phyloP scores from a whole-genome alignment of 2,888 invertebrate genomes.

The Clivina fossor region DNA sequence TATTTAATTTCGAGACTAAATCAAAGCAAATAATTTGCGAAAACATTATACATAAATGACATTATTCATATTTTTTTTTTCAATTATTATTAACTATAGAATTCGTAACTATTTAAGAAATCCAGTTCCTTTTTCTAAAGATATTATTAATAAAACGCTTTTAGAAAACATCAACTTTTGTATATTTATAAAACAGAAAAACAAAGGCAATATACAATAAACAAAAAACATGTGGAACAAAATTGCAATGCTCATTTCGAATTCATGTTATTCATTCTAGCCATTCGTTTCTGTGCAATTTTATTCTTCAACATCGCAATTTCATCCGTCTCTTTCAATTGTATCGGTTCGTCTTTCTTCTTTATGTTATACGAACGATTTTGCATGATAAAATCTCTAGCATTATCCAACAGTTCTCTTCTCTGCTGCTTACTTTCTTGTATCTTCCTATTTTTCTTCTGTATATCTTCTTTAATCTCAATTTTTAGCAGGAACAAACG shows the following conservation, averaged over 20 bases:
- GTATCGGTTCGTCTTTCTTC: conserved; percentile 45
- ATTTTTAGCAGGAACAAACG: conserved; percentile 57
- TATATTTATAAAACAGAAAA: too few relatives aligned
- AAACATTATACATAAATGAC: too few relatives aligned
- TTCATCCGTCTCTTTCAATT: conserved; percentile 51
- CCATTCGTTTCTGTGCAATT: conserved; percentile 56
- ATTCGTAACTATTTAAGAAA: too few relatives aligned
- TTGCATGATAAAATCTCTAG: conserved; percentile 54
- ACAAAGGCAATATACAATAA: neutral
- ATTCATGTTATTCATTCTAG: conserved; percentile 45
- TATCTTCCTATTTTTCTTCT: conserved; percentile 55
- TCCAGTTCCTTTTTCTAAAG: too few relatives aligned
- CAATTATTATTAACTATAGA: too few relatives aligned
- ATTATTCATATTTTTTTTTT: too few relatives aligned
- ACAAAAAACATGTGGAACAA: neutral
- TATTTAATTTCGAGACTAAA: too few relatives aligned
- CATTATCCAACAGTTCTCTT: conserved; percentile 55
- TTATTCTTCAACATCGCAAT: conserved; percentile 55
- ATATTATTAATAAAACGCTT: neutral
- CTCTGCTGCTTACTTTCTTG: conserved; percentile 53
- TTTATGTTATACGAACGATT: conserved; percentile 52
- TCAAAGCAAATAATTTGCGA: too few relatives aligned
- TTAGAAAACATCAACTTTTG: neutral
- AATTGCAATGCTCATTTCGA: conserved; percentile 1
- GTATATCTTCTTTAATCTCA: conserved; percentile 57